A percentile compares a stretch with the other conserved stretches of the same genome.
phyloP scores from a whole-genome alignment of 2,113 vertebrate species.

The Synchiropus splendidus region DNA sequence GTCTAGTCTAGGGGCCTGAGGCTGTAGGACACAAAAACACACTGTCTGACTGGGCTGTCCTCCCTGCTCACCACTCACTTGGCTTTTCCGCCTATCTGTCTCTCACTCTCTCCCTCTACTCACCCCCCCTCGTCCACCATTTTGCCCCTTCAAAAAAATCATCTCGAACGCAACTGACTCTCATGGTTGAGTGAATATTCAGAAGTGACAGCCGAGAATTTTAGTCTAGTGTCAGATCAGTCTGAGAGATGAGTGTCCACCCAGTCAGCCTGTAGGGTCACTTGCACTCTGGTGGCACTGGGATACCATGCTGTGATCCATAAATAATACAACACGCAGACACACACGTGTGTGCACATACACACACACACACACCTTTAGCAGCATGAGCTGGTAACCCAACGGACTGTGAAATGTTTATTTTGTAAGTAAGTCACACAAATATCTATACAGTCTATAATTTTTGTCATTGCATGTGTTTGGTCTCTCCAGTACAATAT shows the following conservation, averaged over 20 bases:
- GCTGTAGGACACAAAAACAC: constrained; percentile 60
- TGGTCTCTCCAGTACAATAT: too few species aligned
- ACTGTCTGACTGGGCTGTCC: constrained; percentile 50
- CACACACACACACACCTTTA: too few species aligned
- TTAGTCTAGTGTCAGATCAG: constrained; percentile 1
- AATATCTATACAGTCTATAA: too few species aligned
- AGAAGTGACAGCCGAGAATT: constrained; percentile 2
- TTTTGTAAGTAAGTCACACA: too few species aligned
- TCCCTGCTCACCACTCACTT: constrained; percentile 47
- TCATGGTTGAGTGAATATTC: constrained; percentile 33
- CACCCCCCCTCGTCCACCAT: constrained; percentile 15
- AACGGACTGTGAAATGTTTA: constrained; percentile 1
- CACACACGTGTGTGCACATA: too few species aligned
- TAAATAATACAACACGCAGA: too few species aligned
- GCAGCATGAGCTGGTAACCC: constrained; percentile 9
- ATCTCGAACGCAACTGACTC: constrained; percentile 9
- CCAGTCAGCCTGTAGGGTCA: constrained; percentile 11
- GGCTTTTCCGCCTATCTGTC: constrained; percentile 9
- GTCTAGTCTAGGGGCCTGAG: constrained; percentile 55
- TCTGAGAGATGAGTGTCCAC: constrained; percentile 8
- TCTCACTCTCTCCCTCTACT: constrained; percentile 4
- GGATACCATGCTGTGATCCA: constrained; percentile 11
- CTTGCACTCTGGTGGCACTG: constrained; percentile 5
- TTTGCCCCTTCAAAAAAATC: constrained; percentile 24
- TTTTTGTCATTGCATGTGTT: constrained; percentile 1